A percentile compares a stretch with the other conserved stretches of the same genome.
phyloP scores from a whole-genome alignment of 2,888 invertebrate genomes.

The Cosmia pyralina region DNA sequence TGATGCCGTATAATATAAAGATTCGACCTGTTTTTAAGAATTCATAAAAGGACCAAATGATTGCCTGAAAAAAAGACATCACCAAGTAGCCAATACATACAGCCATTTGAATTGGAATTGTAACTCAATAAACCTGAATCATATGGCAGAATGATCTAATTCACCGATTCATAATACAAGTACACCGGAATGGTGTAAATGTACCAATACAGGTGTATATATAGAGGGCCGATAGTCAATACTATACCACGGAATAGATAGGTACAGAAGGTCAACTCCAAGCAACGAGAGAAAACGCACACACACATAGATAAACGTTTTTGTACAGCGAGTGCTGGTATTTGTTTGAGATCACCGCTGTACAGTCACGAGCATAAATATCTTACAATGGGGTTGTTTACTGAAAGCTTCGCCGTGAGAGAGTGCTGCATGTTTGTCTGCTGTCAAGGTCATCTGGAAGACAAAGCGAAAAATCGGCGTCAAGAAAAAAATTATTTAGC shows the following conservation, averaged over 20 bases:
- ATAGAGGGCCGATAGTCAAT: conserved; percentile 61
- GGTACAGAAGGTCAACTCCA: background rate
- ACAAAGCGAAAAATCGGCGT: no score
- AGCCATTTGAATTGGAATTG: conserved; percentile 7
- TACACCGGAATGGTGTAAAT: conserved; percentile 24
- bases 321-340: background rate
- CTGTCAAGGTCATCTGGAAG: no score
- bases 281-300: background rate
- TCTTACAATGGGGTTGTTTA: no score
- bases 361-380: no score
- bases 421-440: no score
- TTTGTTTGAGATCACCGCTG: background rate
- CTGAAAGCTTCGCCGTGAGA: no score
- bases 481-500: no score
- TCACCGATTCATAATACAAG: conserved; percentile 41
- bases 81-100: background rate
- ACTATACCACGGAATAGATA: conserved; percentile 48
- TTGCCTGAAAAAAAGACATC: background rate
- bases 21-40: background rate
- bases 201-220: conserved; percentile 15
- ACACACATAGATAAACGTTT: background rate
- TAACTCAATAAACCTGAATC: conserved; percentile 16
- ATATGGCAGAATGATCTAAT: conserved; percentile 35
- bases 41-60: background rate
- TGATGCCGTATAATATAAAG: no score